phyloP scores from a whole-genome alignment of 2,797 vertebrate genomes.

The Dendrocincla tyrannina region DNA sequence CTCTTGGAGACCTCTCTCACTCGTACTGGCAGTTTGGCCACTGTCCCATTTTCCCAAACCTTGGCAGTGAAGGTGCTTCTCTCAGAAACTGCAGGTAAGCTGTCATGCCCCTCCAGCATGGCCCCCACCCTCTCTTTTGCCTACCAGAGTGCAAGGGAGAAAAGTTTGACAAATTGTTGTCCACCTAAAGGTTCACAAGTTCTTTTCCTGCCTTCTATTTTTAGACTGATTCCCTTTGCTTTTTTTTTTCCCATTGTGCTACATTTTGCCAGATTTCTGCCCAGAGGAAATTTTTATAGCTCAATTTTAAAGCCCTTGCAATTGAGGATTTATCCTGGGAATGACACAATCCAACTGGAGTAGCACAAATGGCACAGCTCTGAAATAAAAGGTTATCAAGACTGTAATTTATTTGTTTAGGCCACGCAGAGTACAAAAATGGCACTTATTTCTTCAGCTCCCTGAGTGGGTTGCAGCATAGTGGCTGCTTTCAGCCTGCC shows the following conservation, averaged over 20 bases:
- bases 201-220: conserved; percentile 50
- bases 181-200: conserved; percentile 22
- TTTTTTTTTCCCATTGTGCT: conserved; percentile 46
- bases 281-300: conserved; percentile 71
- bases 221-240: conserved; percentile 26
- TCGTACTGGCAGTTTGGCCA: background rate
- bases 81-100: background rate
- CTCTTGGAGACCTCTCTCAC: background rate
- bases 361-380: conserved; percentile 52
- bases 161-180: conserved; percentile 28
- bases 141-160: background rate
- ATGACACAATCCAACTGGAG: conserved; percentile 46
- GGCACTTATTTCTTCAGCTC: conserved; percentile 54
- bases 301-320: conserved; percentile 65
- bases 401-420: conserved; percentile 73
- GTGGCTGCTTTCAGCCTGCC: conserved; percentile 34
- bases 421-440: conserved; percentile 59
- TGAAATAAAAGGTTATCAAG: conserved; percentile 66
- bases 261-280: conserved; percentile 63
- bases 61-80: background rate
- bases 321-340: conserved; percentile 68
- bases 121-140: background rate
- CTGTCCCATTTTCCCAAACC: background rate
- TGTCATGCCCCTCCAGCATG: background rate
- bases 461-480: background rate